Evolutionary conservation across 2,113 vertebrate genomes (phyloP), one percentile per base, ranked within the genome.

Genomic region (Gobiocypris rarus): DNA sequence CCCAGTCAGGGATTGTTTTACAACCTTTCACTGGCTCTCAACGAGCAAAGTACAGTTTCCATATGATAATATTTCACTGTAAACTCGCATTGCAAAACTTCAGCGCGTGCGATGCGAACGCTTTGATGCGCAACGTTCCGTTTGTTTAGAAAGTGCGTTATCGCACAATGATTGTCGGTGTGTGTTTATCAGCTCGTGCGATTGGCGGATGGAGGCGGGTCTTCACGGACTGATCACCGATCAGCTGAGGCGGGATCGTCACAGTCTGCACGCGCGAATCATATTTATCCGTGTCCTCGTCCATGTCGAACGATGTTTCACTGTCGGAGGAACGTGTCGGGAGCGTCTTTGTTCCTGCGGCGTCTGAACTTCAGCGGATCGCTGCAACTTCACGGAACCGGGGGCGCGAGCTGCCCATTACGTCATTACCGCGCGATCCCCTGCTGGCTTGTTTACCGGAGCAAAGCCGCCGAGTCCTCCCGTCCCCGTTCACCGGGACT

Each of bases 231-330:
- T n/a, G 38, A 38, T 71, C 38, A 48, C n/a, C 69, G 45, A 73
- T 73, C 70, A 73, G 70, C 70, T 73, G 74, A 31, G 74, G 69
- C 34, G 38, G 69, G 50, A 31, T 75, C 41, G 10, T 13, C 70
- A 4, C 63, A 2, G 41, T 10, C 9, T n/a, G 43, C 67, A 1
- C 17, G 17, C 67, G 17, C 67, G 67, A 9, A 8, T 65, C 34
- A 41, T 41, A 41, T 41, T 2, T 11, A 10, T 17, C 19, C 17
- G 41, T 70, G 17, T n/a, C n/a, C 10, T 1, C n/a, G 70, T 73
- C 19, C 5, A 8, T 26, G n/a, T 26, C 43, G 50, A 75, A 26
- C 74, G 74, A 75, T 75, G 74, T 54, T 75, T 22, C 38, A 0
- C 38, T 0, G 34, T 34, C 34, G 34, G 34, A 41, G 24, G 59